These are phyloP conservation scores for Mirza zaza DNA, from an alignment of 2,113 vertebrate genomes.

Conservation along the genomic window DNA sequence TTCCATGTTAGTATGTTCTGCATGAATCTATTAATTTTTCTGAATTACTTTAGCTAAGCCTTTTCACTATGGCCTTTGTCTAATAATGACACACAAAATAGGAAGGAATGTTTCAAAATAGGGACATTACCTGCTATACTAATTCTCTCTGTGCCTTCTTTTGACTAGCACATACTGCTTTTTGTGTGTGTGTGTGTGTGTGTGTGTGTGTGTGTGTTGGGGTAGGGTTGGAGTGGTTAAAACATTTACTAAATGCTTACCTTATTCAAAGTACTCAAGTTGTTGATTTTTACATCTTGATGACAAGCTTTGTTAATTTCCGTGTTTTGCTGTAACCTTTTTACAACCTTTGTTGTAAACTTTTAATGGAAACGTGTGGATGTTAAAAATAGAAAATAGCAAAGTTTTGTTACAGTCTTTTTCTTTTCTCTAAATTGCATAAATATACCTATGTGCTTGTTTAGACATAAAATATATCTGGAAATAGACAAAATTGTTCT, in stretches of 20 bases:
- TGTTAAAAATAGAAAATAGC: background rate
- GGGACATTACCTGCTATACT: background rate
- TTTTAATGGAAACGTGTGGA: constrained; percentile 23
- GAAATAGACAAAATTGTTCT: background rate
- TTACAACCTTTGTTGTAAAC: background rate
- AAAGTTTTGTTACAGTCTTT: background rate
- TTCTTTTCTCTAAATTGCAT: background rate
- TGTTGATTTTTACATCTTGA: constrained; percentile 12
- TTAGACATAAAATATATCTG: background rate
- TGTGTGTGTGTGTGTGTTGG: background rate
- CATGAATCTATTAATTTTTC: background rate
- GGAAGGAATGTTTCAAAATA: background rate
- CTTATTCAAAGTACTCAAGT: background rate
- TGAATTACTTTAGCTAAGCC: background rate
- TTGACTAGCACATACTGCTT: background rate
- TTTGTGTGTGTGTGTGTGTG: background rate
- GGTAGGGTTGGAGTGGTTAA: background rate
- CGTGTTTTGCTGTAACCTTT: background rate
- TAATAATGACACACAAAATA: background rate
- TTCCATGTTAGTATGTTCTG: background rate
- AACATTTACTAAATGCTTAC: background rate
- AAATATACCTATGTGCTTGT: background rate
- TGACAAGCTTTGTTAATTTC: background rate
- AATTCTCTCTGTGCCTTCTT: background rate
- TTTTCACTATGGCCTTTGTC: background rate